Percentiles rank a stretch among this genome's conserved stretches.
phyloP scores from a whole-genome alignment of 2,888 invertebrate species.

The Polylopha cassiicola region DNA sequence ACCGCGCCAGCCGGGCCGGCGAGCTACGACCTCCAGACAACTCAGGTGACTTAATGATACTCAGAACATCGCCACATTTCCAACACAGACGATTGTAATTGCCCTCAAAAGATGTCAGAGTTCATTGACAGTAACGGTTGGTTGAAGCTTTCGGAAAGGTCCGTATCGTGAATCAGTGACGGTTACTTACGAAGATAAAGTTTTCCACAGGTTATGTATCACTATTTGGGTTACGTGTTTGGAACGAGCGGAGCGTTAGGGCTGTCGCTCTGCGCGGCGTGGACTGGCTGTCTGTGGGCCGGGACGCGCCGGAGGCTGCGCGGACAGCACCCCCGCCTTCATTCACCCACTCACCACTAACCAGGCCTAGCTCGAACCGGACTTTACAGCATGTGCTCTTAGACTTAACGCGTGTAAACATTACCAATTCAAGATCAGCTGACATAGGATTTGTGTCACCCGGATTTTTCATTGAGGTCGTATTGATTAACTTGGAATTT shows the following conservation, averaged over 20 bases:
- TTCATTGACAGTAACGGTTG: constrained; percentile 29
- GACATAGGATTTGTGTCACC: constrained; percentile 35
- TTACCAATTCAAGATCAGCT: constrained; percentile 46
- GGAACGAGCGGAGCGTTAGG: constrained; percentile 49
- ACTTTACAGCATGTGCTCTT: constrained; percentile 68
- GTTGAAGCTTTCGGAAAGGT: constrained; percentile 48
- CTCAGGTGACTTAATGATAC: constrained; percentile 51
- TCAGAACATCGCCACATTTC: constrained; percentile 38
- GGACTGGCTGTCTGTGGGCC: constrained; percentile 57
- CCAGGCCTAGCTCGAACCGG: constrained; percentile 63
- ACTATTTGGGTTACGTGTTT: constrained; percentile 46
- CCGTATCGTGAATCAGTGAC: constrained; percentile 25
- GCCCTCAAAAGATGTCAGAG: constrained; percentile 39
- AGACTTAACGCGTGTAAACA: constrained; percentile 43
- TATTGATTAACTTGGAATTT: background rate
- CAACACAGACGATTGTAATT: constrained; percentile 41
- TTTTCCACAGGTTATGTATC: constrained; percentile 51
- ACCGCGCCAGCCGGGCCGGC: constrained; percentile 47
- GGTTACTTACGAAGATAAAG: constrained; percentile 56
- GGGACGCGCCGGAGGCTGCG: constrained; percentile 69
- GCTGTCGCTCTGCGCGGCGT: constrained; percentile 60
- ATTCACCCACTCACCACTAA: constrained; percentile 61
- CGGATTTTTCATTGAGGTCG: background rate
- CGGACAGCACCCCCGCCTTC: constrained; percentile 66
- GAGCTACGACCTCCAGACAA: constrained; percentile 61